Base-by-base conservation (phyloP, 2,113 vertebrate species). In the Aviceda subcristata region DNA sequence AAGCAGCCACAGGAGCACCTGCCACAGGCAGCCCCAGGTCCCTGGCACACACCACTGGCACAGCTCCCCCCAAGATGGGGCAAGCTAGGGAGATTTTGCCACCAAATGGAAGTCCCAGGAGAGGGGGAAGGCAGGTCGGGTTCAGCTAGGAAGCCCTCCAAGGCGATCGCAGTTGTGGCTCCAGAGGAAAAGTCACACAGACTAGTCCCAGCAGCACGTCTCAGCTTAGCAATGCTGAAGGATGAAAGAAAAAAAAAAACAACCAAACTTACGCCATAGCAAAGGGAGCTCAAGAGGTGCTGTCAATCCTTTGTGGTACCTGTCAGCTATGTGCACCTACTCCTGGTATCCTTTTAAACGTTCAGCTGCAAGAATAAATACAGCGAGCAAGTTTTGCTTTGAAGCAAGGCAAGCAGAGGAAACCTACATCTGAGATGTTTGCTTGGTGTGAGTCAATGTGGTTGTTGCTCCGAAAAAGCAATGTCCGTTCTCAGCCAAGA, bases 131-230 rank as follows among this genome's bases (percentile, higher is more conserved):
- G 17, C 45, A 51, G 53, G 53, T 6, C 15, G 11, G 36, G 17
- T 30, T 32, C 34, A 45, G 26, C 21, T 3, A 32, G 21, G 34
- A 63, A 45, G 16, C 16, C 27, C 38, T 16, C 63, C 39, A 15
- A 24, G 24, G 19, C 0, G 1, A 50, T 21, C 1, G 3, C 6
- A 43, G 45, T 3, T 22, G 21, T 30, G 38, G 21, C 14, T 59
- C 26, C 39, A 17, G 16, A 20, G 55, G 32, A 43, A 32, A 36
- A 24, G 30, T 9, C 16, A 4, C 32, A 17, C 45, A 56, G 59
- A 23, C 16, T 8, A 15, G 38, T 36, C 60, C 32, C n/a, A 68
- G 63, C 45, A 32, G 63, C 45, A 36, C 20, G 5, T 12, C 45
- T 51, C 63, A 27, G 38, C 45, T 59, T n/a, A 23, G 41, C 23